A percentile compares a stretch with the other conserved stretches of the same genome.
Evolutionary conservation across 2,888 invertebrate species (phyloP).

Genomic region (Rutpela maculata): DNA sequence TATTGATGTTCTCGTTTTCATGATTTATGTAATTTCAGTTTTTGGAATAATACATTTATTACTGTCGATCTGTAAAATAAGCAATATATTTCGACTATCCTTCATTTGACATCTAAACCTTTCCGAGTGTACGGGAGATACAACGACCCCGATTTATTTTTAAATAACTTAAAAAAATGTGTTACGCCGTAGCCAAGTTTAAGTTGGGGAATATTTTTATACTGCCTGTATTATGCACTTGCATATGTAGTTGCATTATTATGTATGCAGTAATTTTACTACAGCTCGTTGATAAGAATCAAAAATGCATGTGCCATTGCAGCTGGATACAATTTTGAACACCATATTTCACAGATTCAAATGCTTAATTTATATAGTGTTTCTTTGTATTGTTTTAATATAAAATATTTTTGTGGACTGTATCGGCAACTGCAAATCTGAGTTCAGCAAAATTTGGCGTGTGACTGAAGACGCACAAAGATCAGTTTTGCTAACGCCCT

Average conservation of each 20-base stretch:
- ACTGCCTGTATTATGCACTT: not conserved
- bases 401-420: too few relatives aligned
- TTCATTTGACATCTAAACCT: conserved; percentile 40
- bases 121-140: conserved; percentile 22
- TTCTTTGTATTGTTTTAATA: too few relatives aligned
- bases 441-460: too few relatives aligned
- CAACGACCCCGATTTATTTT: conserved; percentile 40
- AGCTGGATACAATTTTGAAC: too few relatives aligned
- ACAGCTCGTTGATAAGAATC: too few relatives aligned
- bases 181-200: conserved; percentile 21
- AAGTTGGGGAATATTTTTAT: conserved; percentile 16
- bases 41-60: conserved; percentile 24
- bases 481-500: too few relatives aligned
- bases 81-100: conserved; percentile 31
- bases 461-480: too few relatives aligned
- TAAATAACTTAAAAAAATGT: conserved; percentile 32
- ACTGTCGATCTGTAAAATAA: conserved; percentile 20
- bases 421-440: too few relatives aligned
- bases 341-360: too few relatives aligned
- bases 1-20: not conserved
- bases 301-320: too few relatives aligned
- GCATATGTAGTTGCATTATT: not conserved
- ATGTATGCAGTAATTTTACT: too few relatives aligned
- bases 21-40: conserved; percentile 13
- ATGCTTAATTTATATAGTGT: too few relatives aligned